Percentiles rank a stretch among this genome's conserved stretches.
These are phyloP conservation scores for Muschampia plurimacula DNA, from an alignment of 2,888 invertebrate genomes.

Conservation along the genomic window DNA sequence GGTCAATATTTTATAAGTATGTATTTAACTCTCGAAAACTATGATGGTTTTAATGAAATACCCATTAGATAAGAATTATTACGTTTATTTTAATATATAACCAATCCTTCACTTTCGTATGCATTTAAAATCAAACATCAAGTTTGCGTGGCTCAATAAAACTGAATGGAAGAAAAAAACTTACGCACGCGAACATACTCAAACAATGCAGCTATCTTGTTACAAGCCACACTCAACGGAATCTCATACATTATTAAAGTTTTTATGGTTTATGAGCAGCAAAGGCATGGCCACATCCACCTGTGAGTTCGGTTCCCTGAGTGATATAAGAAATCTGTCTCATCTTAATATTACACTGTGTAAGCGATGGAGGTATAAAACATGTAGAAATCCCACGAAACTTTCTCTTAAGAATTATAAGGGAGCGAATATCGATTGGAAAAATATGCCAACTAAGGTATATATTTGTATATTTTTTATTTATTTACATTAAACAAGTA, in stretches of 20 bases:
- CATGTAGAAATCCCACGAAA: no score
- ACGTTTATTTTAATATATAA: not conserved
- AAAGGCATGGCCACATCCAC: slow-evolving; percentile 11
- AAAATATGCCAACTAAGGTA: no score
- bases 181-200: slow-evolving; percentile 19
- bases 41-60: not conserved
- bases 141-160: slow-evolving; percentile 21
- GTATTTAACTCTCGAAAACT: not conserved
- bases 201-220: slow-evolving; percentile 16
- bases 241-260: slow-evolving; percentile 51
- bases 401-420: no score
- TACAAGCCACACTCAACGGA: slow-evolving; percentile 49
- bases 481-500: no score
- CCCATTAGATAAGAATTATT: not conserved
- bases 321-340: not conserved
- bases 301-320: not conserved
- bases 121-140: slow-evolving; percentile 1
- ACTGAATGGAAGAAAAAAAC: slow-evolving; percentile 52
- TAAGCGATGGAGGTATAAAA: not conserved
- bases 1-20: not conserved
- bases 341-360: not conserved
- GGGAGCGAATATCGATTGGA: no score
- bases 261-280: slow-evolving; percentile 26
- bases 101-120: slow-evolving; percentile 7
- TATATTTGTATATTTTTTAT: no score